Base-by-base conservation (phyloP, 2,888 invertebrate species). In the Mythimna ferrago region DNA sequence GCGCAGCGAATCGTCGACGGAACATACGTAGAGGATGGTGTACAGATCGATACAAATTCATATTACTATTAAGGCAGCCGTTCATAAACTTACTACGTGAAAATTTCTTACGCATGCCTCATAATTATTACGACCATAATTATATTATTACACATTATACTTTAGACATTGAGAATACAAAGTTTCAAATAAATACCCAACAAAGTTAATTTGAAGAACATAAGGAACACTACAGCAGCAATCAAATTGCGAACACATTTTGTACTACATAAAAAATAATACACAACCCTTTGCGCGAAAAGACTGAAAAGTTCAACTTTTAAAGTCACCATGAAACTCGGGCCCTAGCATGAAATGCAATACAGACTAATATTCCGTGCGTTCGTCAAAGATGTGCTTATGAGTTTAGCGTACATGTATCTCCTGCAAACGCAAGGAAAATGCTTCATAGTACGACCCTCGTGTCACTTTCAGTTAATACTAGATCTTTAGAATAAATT, bases 261-360 rank as follows among this genome's bases (percentile, higher is more conserved):
- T 96, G 96, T 96, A 96, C 96, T 96, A 96, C 95, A 93, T 95
- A 96, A 96, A 90, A 95, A 96, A 95, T 95, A 95, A 96, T 95
- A 96, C 96, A 96, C 96, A 96, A 96, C 96, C 96, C 90, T 95
- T 96, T 96, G 95, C 96, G 96, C 95, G 95, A 95, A 96, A 94
- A 94, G 94, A 95, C 95, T 95, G 95, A 95, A 94, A 94, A 95
- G 94, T 94, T 95, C 92, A 94, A 95, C 95, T 95, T 95, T 95
- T 93, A 86, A 93, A 94, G 94, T 95, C 93, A 92, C 91, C 90
- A 90, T 91, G 91, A 91, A 89, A 90, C 90, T 88, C 80, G 88
- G 90, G 89, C 86, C 89, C 81, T 88, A 89, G 75, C 78, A 87
- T 89, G 88, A 87, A 79, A 76, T 77, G 85, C 79, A 78, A 79